These are phyloP conservation scores for Sepioteuthis lessoniana DNA, from an alignment of 2,888 invertebrate genomes.

Conservation along the genomic window DNA sequence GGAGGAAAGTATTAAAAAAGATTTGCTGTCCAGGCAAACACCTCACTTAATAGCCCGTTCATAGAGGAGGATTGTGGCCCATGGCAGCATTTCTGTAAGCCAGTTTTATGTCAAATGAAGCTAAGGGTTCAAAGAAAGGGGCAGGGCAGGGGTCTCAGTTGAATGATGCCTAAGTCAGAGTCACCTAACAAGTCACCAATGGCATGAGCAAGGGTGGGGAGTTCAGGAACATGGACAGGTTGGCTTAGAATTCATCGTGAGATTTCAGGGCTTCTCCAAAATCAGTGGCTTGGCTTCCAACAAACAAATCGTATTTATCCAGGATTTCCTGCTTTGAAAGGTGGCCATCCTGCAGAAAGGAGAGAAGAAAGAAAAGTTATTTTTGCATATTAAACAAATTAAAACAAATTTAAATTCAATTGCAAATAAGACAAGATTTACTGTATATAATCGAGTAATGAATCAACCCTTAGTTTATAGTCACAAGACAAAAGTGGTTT, in stretches of 20 bases:
- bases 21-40: too few species aligned
- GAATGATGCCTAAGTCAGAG: not conserved
- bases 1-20: too few species aligned
- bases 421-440: too few species aligned
- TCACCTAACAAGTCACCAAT: not conserved
- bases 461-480: too few species aligned
- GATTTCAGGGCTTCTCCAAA: constrained; percentile 95
- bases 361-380: not conserved
- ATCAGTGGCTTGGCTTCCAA: constrained; percentile 98
- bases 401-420: too few species aligned
- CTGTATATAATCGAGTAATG: too few species aligned
- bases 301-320: constrained; percentile 96
- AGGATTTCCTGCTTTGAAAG: constrained; percentile 92
- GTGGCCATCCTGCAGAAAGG: constrained; percentile 82
- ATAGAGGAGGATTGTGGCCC: too few species aligned
- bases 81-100: too few species aligned
- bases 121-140: not conserved
- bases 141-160: not conserved
- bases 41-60: too few species aligned
- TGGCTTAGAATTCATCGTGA: constrained; percentile 92
- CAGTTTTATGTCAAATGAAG: too few species aligned
- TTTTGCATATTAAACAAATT: too few species aligned
- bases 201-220: not conserved
- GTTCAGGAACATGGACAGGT: not conserved
- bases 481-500: too few species aligned